These are phyloP conservation scores for Onthophagus taurus DNA, from an alignment of 1,140 invertebrate species.

Conservation along the genomic window DNA sequence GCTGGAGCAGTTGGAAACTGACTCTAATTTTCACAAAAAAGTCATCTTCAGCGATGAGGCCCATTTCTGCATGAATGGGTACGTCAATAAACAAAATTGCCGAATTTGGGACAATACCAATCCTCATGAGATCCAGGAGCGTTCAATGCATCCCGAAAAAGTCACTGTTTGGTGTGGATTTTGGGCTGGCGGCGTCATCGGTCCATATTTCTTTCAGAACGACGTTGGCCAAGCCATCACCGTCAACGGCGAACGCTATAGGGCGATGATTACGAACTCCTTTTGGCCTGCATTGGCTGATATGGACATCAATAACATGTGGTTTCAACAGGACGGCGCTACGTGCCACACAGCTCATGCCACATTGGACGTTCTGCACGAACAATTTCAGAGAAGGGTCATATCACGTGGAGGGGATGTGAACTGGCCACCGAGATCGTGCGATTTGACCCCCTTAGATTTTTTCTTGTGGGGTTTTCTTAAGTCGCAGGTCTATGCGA, in stretches of 20 bases:
- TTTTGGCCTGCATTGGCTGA: constrained; percentile 18
- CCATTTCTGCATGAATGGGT: constrained; percentile 30
- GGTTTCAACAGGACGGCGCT: constrained; percentile 26
- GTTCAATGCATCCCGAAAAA: constrained; percentile 6
- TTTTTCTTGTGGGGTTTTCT: constrained; percentile 9
- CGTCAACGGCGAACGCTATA: constrained; percentile 17
- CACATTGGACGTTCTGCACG: constrained; percentile 19
- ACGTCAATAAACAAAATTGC: constrained; percentile 35
- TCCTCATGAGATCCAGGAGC: not conserved
- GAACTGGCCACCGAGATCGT: no score
- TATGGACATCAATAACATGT: constrained; percentile 18
- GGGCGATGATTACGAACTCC: constrained; percentile 17
- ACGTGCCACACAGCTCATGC: constrained; percentile 18
- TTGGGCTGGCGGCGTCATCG: constrained; percentile 19
- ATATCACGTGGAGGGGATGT: no score
- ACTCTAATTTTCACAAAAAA: constrained; percentile 24
- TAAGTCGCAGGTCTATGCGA: constrained; percentile 5
- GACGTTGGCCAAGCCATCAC: constrained; percentile 15
- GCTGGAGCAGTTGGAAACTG: constrained; percentile 22
- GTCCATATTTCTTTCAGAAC: constrained; percentile 19
- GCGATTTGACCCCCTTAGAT: constrained; percentile 4
- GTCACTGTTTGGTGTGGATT: constrained; percentile 16
- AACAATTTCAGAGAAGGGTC: constrained; percentile 27
- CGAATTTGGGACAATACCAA: not conserved
- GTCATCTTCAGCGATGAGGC: constrained; percentile 21